A percentile compares a stretch with the other conserved stretches of the same genome.
Evolutionary conservation across 1,140 invertebrate species (phyloP).

Genomic region (Aphidius gifuensis): DNA sequence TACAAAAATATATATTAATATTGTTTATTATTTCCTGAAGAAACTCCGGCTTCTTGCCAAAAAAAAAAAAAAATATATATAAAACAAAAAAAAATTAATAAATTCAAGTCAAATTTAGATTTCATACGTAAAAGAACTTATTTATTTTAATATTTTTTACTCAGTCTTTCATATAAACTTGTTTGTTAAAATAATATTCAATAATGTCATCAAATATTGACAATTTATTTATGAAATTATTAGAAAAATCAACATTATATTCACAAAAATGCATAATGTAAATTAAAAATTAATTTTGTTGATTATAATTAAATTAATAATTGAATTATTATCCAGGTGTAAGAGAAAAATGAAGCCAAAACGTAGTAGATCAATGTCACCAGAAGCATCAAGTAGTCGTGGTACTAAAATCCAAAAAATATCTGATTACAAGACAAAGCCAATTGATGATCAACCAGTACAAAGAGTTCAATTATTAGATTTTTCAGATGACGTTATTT

Average conservation of each 20-base stretch:
- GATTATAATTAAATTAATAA: background rate
- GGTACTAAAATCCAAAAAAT: conserved; percentile 37
- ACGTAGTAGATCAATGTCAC: conserved; percentile 42
- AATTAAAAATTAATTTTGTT: background rate
- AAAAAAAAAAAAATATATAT: conserved; percentile 15
- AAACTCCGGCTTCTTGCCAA: conserved; percentile 17
- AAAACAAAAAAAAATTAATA: conserved; percentile 16
- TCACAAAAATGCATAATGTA: conserved; percentile 14
- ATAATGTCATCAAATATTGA: background rate
- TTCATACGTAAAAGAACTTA: conserved; percentile 1
- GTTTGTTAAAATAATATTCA: background rate
- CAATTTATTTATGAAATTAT: background rate
- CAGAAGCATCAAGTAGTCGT: conserved; percentile 36
- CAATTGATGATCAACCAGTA: background rate
- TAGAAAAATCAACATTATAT: too few relatives aligned
- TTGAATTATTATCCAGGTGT: conserved; percentile 23
- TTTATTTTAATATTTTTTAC: background rate
- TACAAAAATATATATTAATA: background rate
- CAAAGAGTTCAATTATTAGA: conserved; percentile 29
- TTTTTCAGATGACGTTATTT: conserved; percentile 56
- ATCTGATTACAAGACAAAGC: conserved; percentile 3
- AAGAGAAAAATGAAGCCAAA: conserved; percentile 35
- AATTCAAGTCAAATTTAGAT: conserved; percentile 24
- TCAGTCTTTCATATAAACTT: background rate
- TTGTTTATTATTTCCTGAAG: conserved; percentile 11